Base-by-base conservation (phyloP, 1,140 invertebrate species). In the Drosophila kurseongensis region DNA sequence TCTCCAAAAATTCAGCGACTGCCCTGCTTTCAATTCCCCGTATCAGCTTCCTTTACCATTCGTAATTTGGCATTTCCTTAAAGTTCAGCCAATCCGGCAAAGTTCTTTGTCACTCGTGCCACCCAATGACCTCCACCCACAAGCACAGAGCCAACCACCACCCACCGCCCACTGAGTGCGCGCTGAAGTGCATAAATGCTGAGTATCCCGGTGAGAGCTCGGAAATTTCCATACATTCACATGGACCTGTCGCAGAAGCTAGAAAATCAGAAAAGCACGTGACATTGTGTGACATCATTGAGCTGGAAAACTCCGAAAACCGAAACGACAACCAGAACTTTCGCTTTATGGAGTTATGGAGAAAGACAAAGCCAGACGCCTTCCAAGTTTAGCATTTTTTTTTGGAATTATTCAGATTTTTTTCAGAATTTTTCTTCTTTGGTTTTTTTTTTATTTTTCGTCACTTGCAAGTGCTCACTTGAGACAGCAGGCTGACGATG, bases 201-300 rank as follows among this genome's bases (percentile, higher is more conserved):
- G 65, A 88, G 83, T 79, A 79, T 61, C 78, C 75, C 66, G 48
- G 52, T 16, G 36, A 58, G 58, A 60, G 13, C 41, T 13, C 58
- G 62, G 40, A 60, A 48, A 65, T 60, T 75, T 73, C 58, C 77
- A 72, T 40, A 18, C 23, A 29, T 44, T 71, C 52, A 72, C 68
- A 72, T 72, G 68, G 16, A 72, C 68, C 68, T 72, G 68, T 72
- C 68, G 65, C 69, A 68, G 36, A 45, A 36, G 42, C 38, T 52
- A 36, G 38, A 27, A 63, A 55, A 42, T 41, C 59, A 76, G 73
- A 80, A 72, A 57, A 88, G 83, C 83, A 86, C 83, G 83, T 89
- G 84, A 86, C 77, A 90, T 90, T 90, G 86, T 90, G 76, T 73
- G 86, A 75, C 74, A 75, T 83, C 82, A 90, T 83, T 90, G 88